phyloP scores from a whole-genome alignment of 2,113 vertebrate species.

The Paratilapia polleni region DNA sequence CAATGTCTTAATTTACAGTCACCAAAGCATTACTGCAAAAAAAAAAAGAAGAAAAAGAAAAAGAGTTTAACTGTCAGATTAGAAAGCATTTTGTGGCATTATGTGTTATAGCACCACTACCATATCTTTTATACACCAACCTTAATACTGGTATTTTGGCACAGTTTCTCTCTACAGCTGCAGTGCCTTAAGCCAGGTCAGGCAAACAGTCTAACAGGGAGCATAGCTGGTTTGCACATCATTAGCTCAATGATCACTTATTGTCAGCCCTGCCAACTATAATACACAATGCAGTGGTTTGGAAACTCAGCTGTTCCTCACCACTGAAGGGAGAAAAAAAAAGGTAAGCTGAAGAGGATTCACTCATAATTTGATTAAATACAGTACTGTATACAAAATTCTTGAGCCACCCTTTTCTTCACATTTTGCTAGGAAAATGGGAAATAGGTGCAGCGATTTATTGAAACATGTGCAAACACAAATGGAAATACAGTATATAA shows the following conservation, averaged over 20 bases:
- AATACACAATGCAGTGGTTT: constrained; percentile 36
- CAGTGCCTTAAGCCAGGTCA: constrained; percentile 54
- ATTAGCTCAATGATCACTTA: constrained; percentile 65
- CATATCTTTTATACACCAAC: background rate
- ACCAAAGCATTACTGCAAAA: background rate
- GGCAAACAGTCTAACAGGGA: constrained; percentile 27
- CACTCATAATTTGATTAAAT: background rate
- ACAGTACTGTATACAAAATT: background rate
- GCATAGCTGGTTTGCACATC: constrained; percentile 62
- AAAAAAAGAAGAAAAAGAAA: background rate
- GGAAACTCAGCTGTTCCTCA: constrained; percentile 7
- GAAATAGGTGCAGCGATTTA: background rate
- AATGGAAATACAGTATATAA: background rate
- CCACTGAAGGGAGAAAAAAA: background rate
- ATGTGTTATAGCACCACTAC: background rate
- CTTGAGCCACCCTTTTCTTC: background rate
- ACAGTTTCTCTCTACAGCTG: constrained; percentile 51
- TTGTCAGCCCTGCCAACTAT: constrained; percentile 48
- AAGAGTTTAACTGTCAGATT: background rate
- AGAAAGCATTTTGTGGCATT: background rate
- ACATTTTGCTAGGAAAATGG: background rate
- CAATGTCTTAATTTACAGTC: background rate
- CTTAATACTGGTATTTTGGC: constrained; percentile 50
- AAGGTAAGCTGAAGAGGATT: background rate
- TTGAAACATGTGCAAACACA: background rate